Base-by-base conservation (phyloP, 1,140 invertebrate genomes). In the Choristoneura fumiferana region DNA sequence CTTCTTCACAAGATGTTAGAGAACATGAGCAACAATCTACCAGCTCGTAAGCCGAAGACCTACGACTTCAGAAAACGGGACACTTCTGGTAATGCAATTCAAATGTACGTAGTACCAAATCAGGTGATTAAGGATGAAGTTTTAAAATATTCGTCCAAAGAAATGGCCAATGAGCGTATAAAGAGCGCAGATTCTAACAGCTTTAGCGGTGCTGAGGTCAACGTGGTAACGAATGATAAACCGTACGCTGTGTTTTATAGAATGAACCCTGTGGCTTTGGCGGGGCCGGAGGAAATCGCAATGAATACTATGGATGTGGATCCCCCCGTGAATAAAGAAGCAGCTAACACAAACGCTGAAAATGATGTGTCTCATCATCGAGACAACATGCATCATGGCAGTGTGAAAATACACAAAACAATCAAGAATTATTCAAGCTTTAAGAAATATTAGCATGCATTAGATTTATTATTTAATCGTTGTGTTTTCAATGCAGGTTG, bases 221-320 rank as follows among this genome's bases (percentile, higher is more conserved):
- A 55, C 34, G 45, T 60, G 3, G 69, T 69, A 54, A 18, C 38
- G 1, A 69, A 65, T 9, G 62, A 64, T 13, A 65, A 56, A n/a
- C 75, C 77, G 1, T 78, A 80, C 35, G 77, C 78, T 1, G 15
- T 81, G 8, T 84, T 84, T 34, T 78, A 84, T 37, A 67, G 69
- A 53, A 74, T 71, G 60, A 74, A 67, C 38, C 69, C 71, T 1
- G 69, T 75, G 36, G 57, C 54, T 17, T 43, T 66, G 34, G 68
- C 68, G 0, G 59, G 56, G 14, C 63, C 65, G 12, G 61, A 63
- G n/a, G 59, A 39, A 0, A 58, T 63, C 36, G 6, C 60, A 1
- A 34, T 59, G 37, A 61, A 43, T 13, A 18, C 61, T 10, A 54
- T 60, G 35, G 56, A 66, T 12, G 61, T 63, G 29, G 63, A 62